Evolutionary conservation across 2,113 vertebrate species (phyloP), one percentile per base, ranked within the genome.

Genomic region (Menidia beryllina): DNA sequence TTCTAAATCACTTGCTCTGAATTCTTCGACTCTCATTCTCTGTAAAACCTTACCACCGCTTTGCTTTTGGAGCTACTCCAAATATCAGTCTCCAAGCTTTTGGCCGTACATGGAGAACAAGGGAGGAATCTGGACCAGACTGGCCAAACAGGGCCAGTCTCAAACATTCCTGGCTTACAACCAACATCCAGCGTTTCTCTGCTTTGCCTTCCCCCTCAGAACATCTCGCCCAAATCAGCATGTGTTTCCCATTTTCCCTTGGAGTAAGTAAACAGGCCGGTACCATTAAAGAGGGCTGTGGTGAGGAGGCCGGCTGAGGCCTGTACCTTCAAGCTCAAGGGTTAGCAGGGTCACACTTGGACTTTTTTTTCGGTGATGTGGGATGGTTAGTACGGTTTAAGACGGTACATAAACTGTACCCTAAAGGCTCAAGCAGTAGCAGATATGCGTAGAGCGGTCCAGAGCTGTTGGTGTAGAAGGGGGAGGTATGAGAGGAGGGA

Each of bases 221-320:
- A 61, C 63, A 86, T 79, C 79, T 90, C 75, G 54, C 81, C 84
- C 86, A 84, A 69, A 75, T 63, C 79, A 59, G 61, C 87, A 91
- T 89, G 82, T 89, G 88, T 88, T 91, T 89, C 69, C 78, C 83
- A 87, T 92, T 90, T 89, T 87, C 60, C 68, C 36, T 76, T 66
- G 75, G 83, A 88, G 67, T 76, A 81, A 82, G 83, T 77, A 84
- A 84, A 86, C 80, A 26, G 75, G 78, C 75, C 66, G 72, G 69
- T 86, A 72, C 79, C 81, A 77, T 90, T 86, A 88, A 86, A 90
- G 74, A 76, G 25, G 10, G 63, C 71, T 57, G 73, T 51, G 69
- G 76, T 62, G 57, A 65, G 67, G 77, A 85, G 73, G 56, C 62
- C 0, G 24, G 47, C 48, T 43, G 2, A 63, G 62, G 67, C 61